Evolutionary conservation across 2,888 invertebrate genomes (phyloP).

Genomic region (Hyposoter didymator): DNA sequence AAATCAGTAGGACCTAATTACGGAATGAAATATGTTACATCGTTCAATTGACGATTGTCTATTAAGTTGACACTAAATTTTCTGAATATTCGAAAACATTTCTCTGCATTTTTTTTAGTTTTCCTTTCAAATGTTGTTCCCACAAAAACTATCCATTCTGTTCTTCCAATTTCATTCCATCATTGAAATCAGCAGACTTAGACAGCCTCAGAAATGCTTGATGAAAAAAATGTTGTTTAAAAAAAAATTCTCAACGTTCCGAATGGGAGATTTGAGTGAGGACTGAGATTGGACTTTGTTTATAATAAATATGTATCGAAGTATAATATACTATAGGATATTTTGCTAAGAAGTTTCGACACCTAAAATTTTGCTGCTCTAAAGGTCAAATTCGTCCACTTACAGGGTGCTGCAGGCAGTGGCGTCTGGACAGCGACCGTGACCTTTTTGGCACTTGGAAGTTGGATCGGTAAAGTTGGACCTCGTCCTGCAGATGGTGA

Average conservation of each 20-base stretch:
- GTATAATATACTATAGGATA: no score
- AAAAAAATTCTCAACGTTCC: no score
- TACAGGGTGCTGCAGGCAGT: conserved; percentile 77
- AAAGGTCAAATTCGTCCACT: conserved; percentile 46
- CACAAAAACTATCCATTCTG: background rate
- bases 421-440: conserved; percentile 78
- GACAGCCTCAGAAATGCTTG: no score
- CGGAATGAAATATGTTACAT: background rate
- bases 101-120: background rate
- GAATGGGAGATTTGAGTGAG: no score
- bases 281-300: no score
- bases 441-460: conserved; percentile 79
- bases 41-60: background rate
- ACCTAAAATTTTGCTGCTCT: background rate
- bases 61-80: background rate
- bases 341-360: background rate
- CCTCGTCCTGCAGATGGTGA: conserved; percentile 80
- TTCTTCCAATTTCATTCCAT: no score
- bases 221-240: no score
- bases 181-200: no score
- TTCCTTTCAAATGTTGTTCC: background rate
- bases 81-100: background rate
- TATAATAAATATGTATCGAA: no score
- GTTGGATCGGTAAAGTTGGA: conserved; percentile 79
- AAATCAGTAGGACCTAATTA: background rate